phyloP scores from a whole-genome alignment of 2,797 vertebrate species.

The Smutsia gigantea region DNA sequence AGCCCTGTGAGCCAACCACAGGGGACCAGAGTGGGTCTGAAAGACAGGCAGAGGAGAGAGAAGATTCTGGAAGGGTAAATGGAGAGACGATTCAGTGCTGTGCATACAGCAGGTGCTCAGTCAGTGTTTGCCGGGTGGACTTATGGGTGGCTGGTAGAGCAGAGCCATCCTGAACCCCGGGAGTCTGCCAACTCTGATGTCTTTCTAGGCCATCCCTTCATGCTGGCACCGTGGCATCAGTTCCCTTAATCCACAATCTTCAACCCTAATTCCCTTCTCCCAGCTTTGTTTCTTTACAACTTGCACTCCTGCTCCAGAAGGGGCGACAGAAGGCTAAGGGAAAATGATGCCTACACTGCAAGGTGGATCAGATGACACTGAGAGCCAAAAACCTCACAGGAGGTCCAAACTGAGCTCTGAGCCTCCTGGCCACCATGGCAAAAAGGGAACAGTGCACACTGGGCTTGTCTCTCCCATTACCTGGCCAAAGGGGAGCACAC shows the following conservation, averaged over 20 bases:
- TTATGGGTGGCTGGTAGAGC: background rate
- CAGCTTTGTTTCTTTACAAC: background rate
- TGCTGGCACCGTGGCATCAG: rapidly evolving
- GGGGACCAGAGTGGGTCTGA: background rate
- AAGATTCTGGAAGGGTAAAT: background rate
- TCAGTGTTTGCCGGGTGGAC: background rate
- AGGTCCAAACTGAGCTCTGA: background rate
- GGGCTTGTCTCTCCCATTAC: background rate
- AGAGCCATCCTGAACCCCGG: background rate
- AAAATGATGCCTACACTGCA: background rate
- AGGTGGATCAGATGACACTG: background rate
- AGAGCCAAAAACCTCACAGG: background rate
- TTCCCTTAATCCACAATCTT: background rate
- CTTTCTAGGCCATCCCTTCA: background rate
- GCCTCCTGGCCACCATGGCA: background rate
- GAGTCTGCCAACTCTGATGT: background rate
- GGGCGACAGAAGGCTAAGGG: background rate
- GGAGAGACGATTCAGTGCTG: background rate
- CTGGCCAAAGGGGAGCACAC: background rate
- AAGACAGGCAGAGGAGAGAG: background rate
- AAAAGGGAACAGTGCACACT: background rate
- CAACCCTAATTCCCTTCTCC: background rate
- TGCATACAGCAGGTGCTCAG: background rate
- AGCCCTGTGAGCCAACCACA: background rate
- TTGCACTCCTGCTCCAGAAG: background rate